Evolutionary conservation across 2,797 vertebrate species (phyloP), one percentile per base, ranked within the genome.

Genomic region (Sebastes iracundus): DNA sequence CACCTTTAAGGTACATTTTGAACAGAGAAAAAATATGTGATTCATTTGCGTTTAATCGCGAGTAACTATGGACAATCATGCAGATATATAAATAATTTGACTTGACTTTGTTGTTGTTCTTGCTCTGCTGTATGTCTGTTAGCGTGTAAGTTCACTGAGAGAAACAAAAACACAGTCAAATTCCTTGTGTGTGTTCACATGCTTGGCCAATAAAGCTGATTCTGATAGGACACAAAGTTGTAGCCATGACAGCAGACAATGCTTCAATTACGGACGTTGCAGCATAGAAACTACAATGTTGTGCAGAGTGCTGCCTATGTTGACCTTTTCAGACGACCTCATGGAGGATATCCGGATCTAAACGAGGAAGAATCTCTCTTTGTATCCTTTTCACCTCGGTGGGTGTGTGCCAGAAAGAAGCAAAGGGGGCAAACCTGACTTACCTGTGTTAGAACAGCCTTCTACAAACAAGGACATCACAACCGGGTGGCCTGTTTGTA

Each of bases 381-480:
- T 10, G 16, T 33, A 61, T n/a, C 3, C 0, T 12, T 72, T 59
- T 66, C 58, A 62, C 13, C 2, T 2, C 6, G 55, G 22, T 28
- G 46, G 22, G 20, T 22, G 23, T 30, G 46, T 35, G 28, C 52
- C 38, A 32, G 4, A 42, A 49, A 70, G 79, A 72, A 68, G 2
- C 72, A 60, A 55, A 20, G 7, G 35, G 25, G 10, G 5, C 42
- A 71, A 32, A 61, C 25, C 12, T 69, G 25, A 86, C 72, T 85
- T 89, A 91, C 87, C 88, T 90, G 71, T 65, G 59, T 74, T 52
- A 55, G 9, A 49, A 4, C 23, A 56, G 22, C 56, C 25, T 65
- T 46, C 22, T 69, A 61, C 58, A 72, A 81, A 70, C 33, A 42
- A 79, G 65, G 64, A 62, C 59, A 72, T 46, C 33, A 69, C 33